Evolutionary conservation across 2,797 vertebrate species (phyloP), one percentile per base, ranked within the genome.

Genomic region (Rousettus madagascariensis): DNA sequence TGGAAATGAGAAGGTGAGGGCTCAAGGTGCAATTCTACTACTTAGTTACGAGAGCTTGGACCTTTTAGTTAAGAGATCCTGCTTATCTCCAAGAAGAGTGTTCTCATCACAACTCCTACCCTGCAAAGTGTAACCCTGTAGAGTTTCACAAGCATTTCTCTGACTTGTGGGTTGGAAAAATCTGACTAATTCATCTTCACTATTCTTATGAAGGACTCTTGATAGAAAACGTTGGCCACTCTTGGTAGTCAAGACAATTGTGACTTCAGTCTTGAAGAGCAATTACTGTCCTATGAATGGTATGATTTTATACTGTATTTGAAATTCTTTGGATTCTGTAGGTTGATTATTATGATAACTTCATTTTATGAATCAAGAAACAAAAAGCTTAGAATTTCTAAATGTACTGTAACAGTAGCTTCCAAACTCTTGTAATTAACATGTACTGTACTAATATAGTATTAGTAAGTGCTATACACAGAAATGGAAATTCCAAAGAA

Each of bases 331-430:
- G 79, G 78, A 16, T 28, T 6, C 4, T 88, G 16, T 68, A 75
- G 63, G 8, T 79, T 68, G 3, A 10, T 51, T 84, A 49, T 51
- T 71, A 71, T 49, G 16, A 74, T 75, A 86, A 20, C 13, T 66
- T 85, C 36, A 68, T 49, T 91, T 91, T 59, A 79, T 82, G 55
- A 92, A 68, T 85, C 57, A 90, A 86, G 36, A 68, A 59, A 22
- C 38, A 83, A 57, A 95, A 92, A 43, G 13, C 30, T 72, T 90
- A 72, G 6, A 9, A 65, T 38, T 74, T 59, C 30, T 2, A 7
- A 77, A 46, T 83, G 24, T 12, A 49, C 22, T 80, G 3, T 74
- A 75, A 51, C 2, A 59, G 49, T 86, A 51, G 16, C 28, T 91
- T 85, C 43, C 75, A 74, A 89, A 55, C 16, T 53, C 92, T 65